Evolutionary conservation across 2,888 invertebrate species (phyloP).

Genomic region (Zhengitettix transpicula): DNA sequence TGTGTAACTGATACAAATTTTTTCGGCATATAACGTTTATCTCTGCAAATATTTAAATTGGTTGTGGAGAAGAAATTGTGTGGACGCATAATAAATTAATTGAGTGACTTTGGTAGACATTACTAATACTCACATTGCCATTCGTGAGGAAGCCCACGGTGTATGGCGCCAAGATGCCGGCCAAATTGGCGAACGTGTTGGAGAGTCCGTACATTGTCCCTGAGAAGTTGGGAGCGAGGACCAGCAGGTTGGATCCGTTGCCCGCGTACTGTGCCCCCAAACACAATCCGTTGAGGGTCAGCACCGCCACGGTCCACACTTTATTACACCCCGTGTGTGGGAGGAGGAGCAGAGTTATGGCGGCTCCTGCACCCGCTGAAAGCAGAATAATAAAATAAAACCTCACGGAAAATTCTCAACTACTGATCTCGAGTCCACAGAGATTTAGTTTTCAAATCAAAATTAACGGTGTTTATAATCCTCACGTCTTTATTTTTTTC

Average conservation of each 20-base stretch:
- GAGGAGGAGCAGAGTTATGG: slow-evolving; percentile 1
- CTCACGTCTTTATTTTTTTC: no score
- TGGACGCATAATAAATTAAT: not conserved
- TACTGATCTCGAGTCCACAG: no score
- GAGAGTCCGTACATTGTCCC: slow-evolving; percentile 22
- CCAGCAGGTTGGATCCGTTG: slow-evolving; percentile 21
- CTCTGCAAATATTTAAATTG: no score
- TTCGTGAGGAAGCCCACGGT: slow-evolving; percentile 18
- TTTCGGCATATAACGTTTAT: no score
- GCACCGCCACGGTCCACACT: not conserved
- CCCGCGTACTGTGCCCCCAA: slow-evolving; percentile 13
- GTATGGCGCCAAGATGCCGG: slow-evolving; percentile 21
- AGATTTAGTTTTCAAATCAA: no score
- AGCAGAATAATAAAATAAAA: not conserved
- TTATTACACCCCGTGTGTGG: slow-evolving; percentile 2
- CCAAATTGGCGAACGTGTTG: slow-evolving; percentile 20
- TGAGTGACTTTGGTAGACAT: not conserved
- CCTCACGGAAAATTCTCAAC: no score
- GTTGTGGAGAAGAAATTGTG: not conserved
- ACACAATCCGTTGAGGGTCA: slow-evolving; percentile 4
- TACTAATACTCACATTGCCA: slow-evolving; percentile 3
- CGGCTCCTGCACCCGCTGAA: slow-evolving; percentile 4
- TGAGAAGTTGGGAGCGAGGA: slow-evolving; percentile 22
- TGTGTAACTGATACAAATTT: not conserved
- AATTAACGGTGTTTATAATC: no score